phyloP scores from a whole-genome alignment of 2,888 invertebrate species.

The Minunthozetes semirufus region DNA sequence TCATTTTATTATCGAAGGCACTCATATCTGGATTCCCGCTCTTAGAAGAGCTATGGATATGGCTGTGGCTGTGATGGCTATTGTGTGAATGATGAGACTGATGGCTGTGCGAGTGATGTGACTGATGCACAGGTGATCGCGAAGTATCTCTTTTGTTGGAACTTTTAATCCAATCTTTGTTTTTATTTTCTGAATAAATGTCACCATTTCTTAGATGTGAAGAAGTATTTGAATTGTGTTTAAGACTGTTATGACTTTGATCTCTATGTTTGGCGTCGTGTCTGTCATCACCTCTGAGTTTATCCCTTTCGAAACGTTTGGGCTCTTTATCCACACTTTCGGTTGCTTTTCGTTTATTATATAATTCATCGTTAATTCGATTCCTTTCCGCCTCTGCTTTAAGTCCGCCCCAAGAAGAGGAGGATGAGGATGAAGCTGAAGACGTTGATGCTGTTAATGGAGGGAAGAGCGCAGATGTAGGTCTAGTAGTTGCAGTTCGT shows the following conservation, averaged over 20 bases:
- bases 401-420: conserved; percentile 41
- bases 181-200: conserved; percentile 20
- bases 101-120: neutral
- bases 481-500: conserved; percentile 44
- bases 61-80: conserved; percentile 1
- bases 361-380: conserved; percentile 51
- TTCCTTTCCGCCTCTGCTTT: conserved; percentile 46
- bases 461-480: conserved; percentile 49
- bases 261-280: conserved; percentile 36
- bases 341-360: conserved; percentile 47
- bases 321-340: conserved; percentile 51
- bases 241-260: conserved; percentile 5
- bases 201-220: conserved; percentile 38
- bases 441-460: conserved; percentile 35
- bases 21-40: neutral
- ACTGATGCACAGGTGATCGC: conserved; percentile 37
- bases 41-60: neutral
- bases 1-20: neutral
- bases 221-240: conserved; percentile 31
- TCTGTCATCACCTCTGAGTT: neutral
- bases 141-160: conserved; percentile 37
- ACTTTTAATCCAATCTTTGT: conserved; percentile 36
- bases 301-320: conserved; percentile 45
- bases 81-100: conserved; percentile 9
- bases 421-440: conserved; percentile 36